Evolutionary conservation across 2,888 invertebrate species (phyloP).

Genomic region (Elmis aenea): DNA sequence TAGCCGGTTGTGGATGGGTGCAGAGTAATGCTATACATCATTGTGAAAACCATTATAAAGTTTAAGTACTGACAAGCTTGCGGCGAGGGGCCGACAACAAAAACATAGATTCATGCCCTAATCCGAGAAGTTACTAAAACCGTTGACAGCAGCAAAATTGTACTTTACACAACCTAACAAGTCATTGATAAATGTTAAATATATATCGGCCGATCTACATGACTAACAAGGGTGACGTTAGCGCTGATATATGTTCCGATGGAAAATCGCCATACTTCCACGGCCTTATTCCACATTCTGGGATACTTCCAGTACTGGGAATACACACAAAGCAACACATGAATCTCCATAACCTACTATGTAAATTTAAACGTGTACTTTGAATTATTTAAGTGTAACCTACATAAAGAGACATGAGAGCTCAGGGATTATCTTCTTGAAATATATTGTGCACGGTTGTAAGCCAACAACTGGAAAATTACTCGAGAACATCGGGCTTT

Average conservation of each 20-base stretch:
- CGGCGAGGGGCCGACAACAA: conserved; percentile 6
- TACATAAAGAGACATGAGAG: conserved; percentile 31
- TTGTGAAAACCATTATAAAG: conserved; percentile 27
- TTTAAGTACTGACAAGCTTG: conserved; percentile 11
- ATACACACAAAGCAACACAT: too few relatives aligned
- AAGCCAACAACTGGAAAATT: conserved; percentile 34
- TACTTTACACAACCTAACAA: too few relatives aligned
- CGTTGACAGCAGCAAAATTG: too few relatives aligned
- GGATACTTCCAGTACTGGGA: too few relatives aligned
- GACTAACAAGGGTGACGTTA: too few relatives aligned
- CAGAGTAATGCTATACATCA: conserved; percentile 27
- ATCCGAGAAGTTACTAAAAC: conserved; percentile 1
- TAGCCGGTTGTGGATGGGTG: conserved; percentile 11
- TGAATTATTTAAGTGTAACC: conserved; percentile 41
- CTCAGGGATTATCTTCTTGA: conserved; percentile 35
- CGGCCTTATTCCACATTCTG: too few relatives aligned
- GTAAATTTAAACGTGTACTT: conserved; percentile 39
- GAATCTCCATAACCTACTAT: too few relatives aligned
- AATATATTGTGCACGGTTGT: conserved; percentile 34
- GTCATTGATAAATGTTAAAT: too few relatives aligned
- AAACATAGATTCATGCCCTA: conserved; percentile 6
- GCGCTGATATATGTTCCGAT: too few relatives aligned
- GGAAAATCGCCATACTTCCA: too few relatives aligned
- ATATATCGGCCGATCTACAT: too few relatives aligned
- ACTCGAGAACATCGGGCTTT: too few relatives aligned